phyloP scores from a whole-genome alignment of 2,797 vertebrate genomes.

The Heliangelus exortis region DNA sequence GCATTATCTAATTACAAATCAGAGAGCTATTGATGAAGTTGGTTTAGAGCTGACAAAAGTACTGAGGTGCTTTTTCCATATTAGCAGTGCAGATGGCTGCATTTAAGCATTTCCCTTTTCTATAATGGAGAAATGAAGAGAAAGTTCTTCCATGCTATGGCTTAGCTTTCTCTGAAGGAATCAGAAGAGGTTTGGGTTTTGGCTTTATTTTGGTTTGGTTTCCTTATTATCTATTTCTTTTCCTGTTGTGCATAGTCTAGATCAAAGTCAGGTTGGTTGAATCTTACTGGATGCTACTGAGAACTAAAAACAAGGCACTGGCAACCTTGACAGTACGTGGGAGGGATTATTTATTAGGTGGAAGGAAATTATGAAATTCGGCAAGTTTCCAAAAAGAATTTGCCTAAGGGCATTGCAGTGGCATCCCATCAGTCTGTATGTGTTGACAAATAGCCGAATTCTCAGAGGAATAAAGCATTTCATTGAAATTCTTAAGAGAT shows the following conservation, averaged over 20 bases:
- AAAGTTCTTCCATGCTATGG: rapidly evolving
- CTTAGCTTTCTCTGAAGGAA: background rate
- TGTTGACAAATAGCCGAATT: background rate
- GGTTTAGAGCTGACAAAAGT: background rate
- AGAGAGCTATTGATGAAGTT: background rate
- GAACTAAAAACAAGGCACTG: background rate
- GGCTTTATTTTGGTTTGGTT: background rate
- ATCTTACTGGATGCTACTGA: background rate
- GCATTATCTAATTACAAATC: background rate
- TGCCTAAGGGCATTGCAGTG: background rate
- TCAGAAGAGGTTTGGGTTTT: background rate
- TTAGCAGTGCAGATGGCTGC: background rate
- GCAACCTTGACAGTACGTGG: rapidly evolving
- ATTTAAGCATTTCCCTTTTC: background rate
- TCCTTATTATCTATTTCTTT: background rate
- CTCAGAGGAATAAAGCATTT: background rate
- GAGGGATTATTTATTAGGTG: background rate
- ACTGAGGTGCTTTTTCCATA: background rate
- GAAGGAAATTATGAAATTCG: background rate
- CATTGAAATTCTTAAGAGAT: background rate
- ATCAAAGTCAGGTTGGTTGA: background rate
- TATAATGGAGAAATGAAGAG: background rate
- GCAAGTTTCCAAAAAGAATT: background rate
- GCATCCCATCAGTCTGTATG: background rate
- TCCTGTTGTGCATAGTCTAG: background rate